Evolutionary conservation across 53 echinoderm and acorn worm genomes (phyloP).

Genomic region (Stichopus horrens): DNA sequence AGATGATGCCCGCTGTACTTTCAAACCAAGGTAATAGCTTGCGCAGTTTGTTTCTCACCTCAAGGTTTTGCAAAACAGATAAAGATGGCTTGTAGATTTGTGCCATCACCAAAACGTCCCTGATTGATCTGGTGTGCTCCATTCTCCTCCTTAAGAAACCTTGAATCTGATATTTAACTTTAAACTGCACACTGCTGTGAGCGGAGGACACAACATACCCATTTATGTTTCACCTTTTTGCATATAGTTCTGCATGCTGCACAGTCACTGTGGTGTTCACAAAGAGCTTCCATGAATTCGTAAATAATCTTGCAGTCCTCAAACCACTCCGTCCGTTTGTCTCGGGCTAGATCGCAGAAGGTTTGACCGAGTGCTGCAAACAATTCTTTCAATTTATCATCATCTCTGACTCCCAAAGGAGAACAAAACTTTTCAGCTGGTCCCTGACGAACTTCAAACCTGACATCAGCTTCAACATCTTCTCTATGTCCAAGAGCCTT

Average conservation of each 20-base stretch:
- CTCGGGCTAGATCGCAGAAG: neutral
- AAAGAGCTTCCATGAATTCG: neutral
- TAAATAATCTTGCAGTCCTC: neutral
- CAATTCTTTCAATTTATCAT: neutral
- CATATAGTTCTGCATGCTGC: neutral
- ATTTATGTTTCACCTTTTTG: neutral
- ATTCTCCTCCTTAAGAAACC: too few species aligned
- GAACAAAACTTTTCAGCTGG: neutral
- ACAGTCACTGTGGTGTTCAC: neutral
- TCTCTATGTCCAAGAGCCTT: neutral
- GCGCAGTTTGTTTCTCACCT: too few species aligned
- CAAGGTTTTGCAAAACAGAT: too few species aligned
- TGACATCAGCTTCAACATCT: neutral
- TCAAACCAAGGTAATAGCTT: too few species aligned
- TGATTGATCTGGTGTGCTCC: too few species aligned
- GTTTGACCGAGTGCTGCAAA: neutral
- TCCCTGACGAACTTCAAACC: neutral
- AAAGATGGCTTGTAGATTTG: too few species aligned
- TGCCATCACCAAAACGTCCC: too few species aligned
- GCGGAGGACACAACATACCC: neutral
- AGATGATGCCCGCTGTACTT: too few species aligned
- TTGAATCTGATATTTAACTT: too few species aligned
- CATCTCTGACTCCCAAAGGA: neutral
- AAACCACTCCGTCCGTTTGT: neutral
- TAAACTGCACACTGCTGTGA: neutral